Conservation (phyloP, 2,888 invertebrate species). For the Eubasilissa splendida region DNA sequence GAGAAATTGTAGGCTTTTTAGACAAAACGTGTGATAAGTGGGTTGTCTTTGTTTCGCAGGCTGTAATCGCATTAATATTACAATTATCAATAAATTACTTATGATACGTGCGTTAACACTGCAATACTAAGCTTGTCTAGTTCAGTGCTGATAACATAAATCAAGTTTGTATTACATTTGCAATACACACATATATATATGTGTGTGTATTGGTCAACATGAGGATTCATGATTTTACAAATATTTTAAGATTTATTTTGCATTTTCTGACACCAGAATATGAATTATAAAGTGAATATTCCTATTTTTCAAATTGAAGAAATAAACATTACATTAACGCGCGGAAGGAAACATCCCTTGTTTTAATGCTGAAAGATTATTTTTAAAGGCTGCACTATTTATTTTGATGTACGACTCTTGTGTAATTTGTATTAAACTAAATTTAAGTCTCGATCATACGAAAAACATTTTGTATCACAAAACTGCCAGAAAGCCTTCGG, state of each 20-base stretch:
- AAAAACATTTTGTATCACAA: constrained; percentile 26
- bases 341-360: too few relatives aligned
- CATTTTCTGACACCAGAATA: not conserved
- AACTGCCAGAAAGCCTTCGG: constrained; percentile 35
- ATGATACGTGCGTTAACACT: constrained; percentile 29
- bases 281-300: not conserved
- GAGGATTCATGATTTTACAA: not conserved
- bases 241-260: not conserved
- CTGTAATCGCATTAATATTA: constrained; percentile 37
- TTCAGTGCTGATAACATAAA: constrained; percentile 7
- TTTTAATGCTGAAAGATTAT: not conserved
- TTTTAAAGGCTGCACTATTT: not conserved
- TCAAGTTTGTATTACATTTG: constrained; percentile 6
- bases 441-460: not conserved
- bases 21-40: constrained; percentile 43
- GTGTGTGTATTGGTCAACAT: constrained; percentile 7
- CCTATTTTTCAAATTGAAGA: not conserved
- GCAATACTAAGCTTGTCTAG: constrained; percentile 30
- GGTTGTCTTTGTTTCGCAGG: constrained; percentile 38
- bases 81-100: constrained; percentile 32
- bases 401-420: not conserved
- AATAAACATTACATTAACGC: not conserved
- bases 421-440: not conserved
- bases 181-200: constrained; percentile 2
- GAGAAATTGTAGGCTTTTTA: constrained; percentile 31